These are phyloP conservation scores for Apoderus coryli DNA, from an alignment of 2,888 invertebrate genomes.

Conservation along the genomic window DNA sequence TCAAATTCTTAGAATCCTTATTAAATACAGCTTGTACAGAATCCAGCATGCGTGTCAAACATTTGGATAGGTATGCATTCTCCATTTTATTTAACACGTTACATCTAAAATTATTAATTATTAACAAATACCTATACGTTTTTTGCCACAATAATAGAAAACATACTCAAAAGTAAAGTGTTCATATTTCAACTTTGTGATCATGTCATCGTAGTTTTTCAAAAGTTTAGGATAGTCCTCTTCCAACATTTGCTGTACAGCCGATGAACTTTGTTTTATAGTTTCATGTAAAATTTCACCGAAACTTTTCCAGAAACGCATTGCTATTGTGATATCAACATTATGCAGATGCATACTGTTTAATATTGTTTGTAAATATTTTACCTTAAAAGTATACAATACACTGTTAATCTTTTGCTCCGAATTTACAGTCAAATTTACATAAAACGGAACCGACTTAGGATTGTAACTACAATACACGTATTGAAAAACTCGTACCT, in stretches of 20 bases:
- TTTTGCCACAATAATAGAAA: conserved; percentile 1
- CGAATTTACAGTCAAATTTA: too few species aligned
- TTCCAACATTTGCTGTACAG: conserved; percentile 69
- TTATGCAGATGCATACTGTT: conserved; percentile 34
- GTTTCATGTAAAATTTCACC: conserved; percentile 36
- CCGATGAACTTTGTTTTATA: conserved; percentile 37
- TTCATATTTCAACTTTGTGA: conserved; percentile 49
- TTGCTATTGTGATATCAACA: conserved; percentile 34
- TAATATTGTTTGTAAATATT: conserved; percentile 37
- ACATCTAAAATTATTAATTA: too few species aligned
- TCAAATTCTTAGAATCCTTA: conserved; percentile 50
- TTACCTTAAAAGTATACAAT: conserved; percentile 34
- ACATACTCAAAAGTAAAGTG: conserved; percentile 42
- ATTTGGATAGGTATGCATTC: conserved; percentile 71
- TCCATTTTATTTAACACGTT: conserved; percentile 39
- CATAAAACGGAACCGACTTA: too few species aligned
- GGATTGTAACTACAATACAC: too few species aligned
- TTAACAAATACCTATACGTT: too few species aligned
- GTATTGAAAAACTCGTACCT: conserved; percentile 5
- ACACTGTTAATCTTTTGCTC: too few species aligned
- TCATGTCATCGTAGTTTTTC: conserved; percentile 65
- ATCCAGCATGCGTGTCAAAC: conserved; percentile 67
- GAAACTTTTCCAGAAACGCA: conserved; percentile 39
- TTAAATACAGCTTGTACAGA: conserved; percentile 73
- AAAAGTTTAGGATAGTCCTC: conserved; percentile 77